Base-by-base conservation (phyloP, 1,140 invertebrate species). In the Tetraneura akinire region DNA sequence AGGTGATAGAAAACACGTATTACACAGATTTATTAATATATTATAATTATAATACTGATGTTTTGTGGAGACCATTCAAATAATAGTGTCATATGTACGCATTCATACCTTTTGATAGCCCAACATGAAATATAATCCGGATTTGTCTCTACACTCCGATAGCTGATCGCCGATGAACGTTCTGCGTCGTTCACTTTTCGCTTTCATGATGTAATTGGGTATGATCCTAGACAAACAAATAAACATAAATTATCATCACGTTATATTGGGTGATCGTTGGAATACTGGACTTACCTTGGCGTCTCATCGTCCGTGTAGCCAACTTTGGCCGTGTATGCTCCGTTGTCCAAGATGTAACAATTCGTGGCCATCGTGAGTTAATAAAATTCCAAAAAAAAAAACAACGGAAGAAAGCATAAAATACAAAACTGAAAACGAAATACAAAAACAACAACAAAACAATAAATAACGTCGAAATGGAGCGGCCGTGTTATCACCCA, bases 161-260 rank as follows among this genome's bases (percentile, higher is more conserved):
- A 98, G 91, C 87, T 95, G 95, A 86, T 94, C 92, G 0, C 94
- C 97, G 62, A 99, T 91, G 85, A 98, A 99, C 1, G 95, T 91
- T 80, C 97, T 89, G 1, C 96, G 90, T 73, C 95, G 87, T 85
- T 99, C 97, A 83, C 93, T 96, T 86, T 98, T 98, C 0, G 96
- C 96, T 89, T 99, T 99, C 89, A 97, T 97, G 47, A 99, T 95
- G 83, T 95, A 96, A 86, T 99, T 99, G 4, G 96, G 96, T 82
- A 98, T 90, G 18, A 95, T 84, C 85, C 93, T 91, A 82, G 71
- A n/a, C n/a, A 86, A 86, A 84, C 14, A 21, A n/a, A n/a, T n/a
- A n/a, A 29, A 71, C 11, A 4, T 5, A 21, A 23, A 68, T 18
- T 10, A 18, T 14, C 1, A 18, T 57, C n/a, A 16, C 13, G 45